Conservation (phyloP, 2,888 invertebrate species). For the Corythucha ciliata region DNA sequence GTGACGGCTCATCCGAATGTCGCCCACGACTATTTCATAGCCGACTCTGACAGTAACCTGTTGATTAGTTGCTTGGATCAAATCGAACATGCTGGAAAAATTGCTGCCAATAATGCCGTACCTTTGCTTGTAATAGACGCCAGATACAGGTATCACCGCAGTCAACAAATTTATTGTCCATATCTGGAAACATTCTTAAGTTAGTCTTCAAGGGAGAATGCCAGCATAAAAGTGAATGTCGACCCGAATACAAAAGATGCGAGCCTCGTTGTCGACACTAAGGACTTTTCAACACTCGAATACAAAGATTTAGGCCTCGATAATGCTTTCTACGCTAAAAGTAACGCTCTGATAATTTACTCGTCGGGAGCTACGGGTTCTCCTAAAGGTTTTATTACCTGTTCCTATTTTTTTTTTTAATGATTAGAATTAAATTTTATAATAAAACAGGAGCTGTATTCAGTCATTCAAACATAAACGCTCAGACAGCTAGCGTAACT, state of each 20-base stretch:
- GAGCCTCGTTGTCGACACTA: constrained; percentile 4
- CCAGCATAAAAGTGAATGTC: not conserved
- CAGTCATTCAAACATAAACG: constrained; percentile 59
- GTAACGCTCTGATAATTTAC: constrained; percentile 70
- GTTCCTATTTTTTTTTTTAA: too few species aligned
- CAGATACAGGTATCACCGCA: too few species aligned
- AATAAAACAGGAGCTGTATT: constrained; percentile 73
- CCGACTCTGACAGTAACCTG: constrained; percentile 59
- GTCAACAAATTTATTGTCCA: too few species aligned
- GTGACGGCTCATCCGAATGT: constrained; percentile 61
- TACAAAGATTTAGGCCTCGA: constrained; percentile 18
- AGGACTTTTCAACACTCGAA: too few species aligned
- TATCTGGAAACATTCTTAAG: too few species aligned
- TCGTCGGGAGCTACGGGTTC: constrained; percentile 83
- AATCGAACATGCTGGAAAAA: constrained; percentile 50
- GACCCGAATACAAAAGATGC: constrained; percentile 11
- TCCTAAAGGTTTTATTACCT: too few species aligned
- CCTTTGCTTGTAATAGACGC: constrained; percentile 30
- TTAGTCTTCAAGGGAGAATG: too few species aligned
- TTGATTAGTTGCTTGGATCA: constrained; percentile 58
- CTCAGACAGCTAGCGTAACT: constrained; percentile 59
- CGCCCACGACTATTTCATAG: constrained; percentile 65
- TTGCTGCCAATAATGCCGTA: constrained; percentile 49
- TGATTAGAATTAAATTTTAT: too few species aligned
- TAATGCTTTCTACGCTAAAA: constrained; percentile 24